These are phyloP conservation scores for Lasioglossum lativentre DNA, from an alignment of 2,888 invertebrate species.

Conservation along the genomic window DNA sequence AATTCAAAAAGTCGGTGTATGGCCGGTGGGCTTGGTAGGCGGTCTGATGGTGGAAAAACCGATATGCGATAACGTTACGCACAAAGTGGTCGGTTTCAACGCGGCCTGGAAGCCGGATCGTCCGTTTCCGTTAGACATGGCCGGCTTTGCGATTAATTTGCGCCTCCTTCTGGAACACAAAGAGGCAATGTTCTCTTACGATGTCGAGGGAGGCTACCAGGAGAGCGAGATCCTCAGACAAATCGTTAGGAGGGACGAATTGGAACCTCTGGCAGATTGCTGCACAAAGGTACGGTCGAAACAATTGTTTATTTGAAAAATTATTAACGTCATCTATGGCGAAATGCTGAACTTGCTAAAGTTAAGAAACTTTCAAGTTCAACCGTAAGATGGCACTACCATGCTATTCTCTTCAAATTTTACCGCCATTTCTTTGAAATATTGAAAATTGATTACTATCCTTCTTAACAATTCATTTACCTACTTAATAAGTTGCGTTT, in stretches of 20 bases:
- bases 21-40: constrained; percentile 98
- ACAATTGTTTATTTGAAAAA: neutral
- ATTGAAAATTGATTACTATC: neutral
- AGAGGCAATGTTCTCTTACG: constrained; percentile 92
- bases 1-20: constrained; percentile 94
- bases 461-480: neutral
- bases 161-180: constrained; percentile 90
- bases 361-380: neutral
- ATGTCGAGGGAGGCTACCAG: constrained; percentile 95
- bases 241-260: constrained; percentile 89
- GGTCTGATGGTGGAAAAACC: constrained; percentile 97
- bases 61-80: constrained; percentile 88
- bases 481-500: too few relatives aligned
- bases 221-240: constrained; percentile 94
- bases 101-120: constrained; percentile 95
- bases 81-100: constrained; percentile 88
- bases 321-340: neutral
- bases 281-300: constrained; percentile 90
- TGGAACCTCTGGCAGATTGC: constrained; percentile 96
- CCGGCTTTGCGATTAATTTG: constrained; percentile 96
- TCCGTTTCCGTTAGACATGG: constrained; percentile 99
- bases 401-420: neutral
- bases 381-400: neutral
- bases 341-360: neutral
- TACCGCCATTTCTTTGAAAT: neutral